A percentile compares a stretch with the other conserved stretches of the same genome.
Conservation (phyloP, 2,888 invertebrate genomes). For the Idaea aversata region DNA sequence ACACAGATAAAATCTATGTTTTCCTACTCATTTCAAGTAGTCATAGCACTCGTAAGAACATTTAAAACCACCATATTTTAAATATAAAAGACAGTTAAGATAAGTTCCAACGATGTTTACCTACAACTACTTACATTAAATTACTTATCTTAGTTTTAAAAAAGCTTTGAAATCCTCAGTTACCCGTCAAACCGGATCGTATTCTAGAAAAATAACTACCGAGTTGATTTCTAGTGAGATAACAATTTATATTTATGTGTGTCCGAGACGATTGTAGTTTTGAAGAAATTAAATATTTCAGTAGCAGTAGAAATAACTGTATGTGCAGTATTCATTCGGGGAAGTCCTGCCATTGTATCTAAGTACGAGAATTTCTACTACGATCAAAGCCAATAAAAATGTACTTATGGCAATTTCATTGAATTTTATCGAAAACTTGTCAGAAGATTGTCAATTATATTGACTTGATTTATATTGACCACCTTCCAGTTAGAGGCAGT, state of each 20-base stretch:
- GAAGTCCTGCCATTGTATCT: neutral
- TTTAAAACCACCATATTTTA: neutral
- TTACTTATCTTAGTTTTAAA: constrained; percentile 4
- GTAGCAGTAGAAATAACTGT: neutral
- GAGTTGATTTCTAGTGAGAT: constrained; percentile 26
- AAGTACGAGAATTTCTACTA: too few species aligned
- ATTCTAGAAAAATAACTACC: constrained; percentile 18
- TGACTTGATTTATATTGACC: too few species aligned
- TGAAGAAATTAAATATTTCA: constrained; percentile 13
- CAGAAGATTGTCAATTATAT: too few species aligned
- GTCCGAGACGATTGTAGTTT: constrained; percentile 8
- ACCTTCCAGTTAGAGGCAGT: too few species aligned
- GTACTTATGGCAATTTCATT: too few species aligned
- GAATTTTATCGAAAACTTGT: too few species aligned
- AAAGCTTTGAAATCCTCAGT: constrained; percentile 12
- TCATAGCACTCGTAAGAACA: neutral
- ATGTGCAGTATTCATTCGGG: neutral
- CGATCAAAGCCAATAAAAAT: too few species aligned
- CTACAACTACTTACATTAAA: neutral
- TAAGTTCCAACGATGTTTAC: neutral
- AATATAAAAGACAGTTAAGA: neutral
- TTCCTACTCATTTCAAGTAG: neutral
- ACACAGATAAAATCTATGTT: neutral
- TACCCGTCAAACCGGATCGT: constrained; percentile 19
- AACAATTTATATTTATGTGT: constrained; percentile 19